phyloP scores from a whole-genome alignment of 2,113 vertebrate genomes.

The Ceratotherium simum region DNA sequence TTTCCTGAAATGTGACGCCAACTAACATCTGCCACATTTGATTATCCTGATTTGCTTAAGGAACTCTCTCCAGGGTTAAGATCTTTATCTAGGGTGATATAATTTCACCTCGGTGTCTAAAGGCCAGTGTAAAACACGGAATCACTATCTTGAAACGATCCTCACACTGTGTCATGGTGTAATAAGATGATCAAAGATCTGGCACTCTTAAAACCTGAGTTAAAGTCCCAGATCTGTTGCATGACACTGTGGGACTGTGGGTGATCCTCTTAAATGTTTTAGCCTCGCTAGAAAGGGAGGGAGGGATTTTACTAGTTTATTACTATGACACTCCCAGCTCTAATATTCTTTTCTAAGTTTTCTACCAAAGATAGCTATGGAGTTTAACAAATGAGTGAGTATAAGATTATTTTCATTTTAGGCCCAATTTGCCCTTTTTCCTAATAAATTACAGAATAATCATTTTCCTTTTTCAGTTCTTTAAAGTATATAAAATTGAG shows the following conservation, averaged over 20 bases:
- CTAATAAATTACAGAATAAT: constrained; percentile 17
- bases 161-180: not conserved
- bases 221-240: not conserved
- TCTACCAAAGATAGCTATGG: not conserved
- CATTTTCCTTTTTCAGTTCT: not conserved
- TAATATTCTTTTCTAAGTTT: constrained; percentile 39
- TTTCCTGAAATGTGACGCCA: constrained; percentile 58
- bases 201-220: not conserved
- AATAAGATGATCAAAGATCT: not conserved
- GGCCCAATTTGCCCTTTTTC: not conserved
- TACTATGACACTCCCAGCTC: not conserved
- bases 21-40: constrained; percentile 54
- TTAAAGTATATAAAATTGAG: constrained; percentile 47
- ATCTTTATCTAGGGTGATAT: constrained; percentile 49
- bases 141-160: not conserved
- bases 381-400: constrained; percentile 35
- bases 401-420: constrained; percentile 19
- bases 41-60: constrained; percentile 57
- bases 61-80: constrained; percentile 22
- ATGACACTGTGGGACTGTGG: not conserved
- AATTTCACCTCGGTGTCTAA: constrained; percentile 44
- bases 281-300: not conserved
- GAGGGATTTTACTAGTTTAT: not conserved
- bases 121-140: constrained; percentile 14
- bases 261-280: not conserved